Base-by-base conservation (phyloP, 2,888 invertebrate species). In the Elegia similella region DNA sequence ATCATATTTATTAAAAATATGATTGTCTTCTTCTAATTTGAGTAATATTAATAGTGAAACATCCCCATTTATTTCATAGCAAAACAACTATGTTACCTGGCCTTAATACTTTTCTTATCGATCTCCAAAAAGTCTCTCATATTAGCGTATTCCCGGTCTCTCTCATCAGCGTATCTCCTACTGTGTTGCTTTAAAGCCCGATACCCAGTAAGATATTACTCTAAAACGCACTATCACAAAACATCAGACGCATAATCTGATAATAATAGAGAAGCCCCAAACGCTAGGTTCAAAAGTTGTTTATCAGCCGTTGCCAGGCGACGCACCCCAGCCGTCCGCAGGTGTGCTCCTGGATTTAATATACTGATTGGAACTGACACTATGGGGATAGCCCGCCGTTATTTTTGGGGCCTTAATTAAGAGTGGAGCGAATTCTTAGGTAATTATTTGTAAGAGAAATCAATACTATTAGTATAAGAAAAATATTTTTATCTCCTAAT, bases 321-420 rank as follows among this genome's bases (percentile, higher is more conserved):
- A 88, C 87, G 73, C 75, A 64, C 73, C 76, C 73, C 63, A 63
- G 60, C 63, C 68, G 62, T 61, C 61, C 65, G 87, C 88, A 88
- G 88, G 88, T 88, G 89, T 85, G 84, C 80, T 68, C 63, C 64
- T 65, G 87, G 88, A 88, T 88, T 89, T 86, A 84, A 88, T 87
- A 87, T 83, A 82, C 83, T 88, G 86, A 88, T 88, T 88, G 83
- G 78, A 71, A 78, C 80, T 76, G 80, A 80, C 76, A 72, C 60
- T 59, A 57, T 55, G 46, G 47, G 53, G 50, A 44, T 52, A 46
- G 56, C 15, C 23, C 42, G n/a, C 38, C 47, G 48, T 48, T 54
- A 13, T 42, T 34, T 55, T 56, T 43, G 47, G 56, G 44, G 50
- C 32, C 34, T 55, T 55, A 47, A 55, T 48, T 48, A 55, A 46